Evolutionary conservation across 1,140 invertebrate species (phyloP), one percentile per base, ranked within the genome.

Genomic region (Philotrypesis tridentata): DNA sequence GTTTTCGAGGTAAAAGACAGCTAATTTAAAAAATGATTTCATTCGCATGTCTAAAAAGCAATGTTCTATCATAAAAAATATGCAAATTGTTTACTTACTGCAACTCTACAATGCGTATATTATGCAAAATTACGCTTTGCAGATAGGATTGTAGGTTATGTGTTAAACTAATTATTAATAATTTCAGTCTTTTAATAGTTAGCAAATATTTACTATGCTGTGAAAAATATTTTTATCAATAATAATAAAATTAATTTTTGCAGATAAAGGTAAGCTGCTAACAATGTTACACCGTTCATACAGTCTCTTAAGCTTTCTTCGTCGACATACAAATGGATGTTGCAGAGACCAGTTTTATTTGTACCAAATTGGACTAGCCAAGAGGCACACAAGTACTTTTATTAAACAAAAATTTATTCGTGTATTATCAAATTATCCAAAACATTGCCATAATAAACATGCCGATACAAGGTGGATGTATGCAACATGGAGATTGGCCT

Each of bases 211-310:
- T 23, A 4, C 61, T 72, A 21, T 14, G 40, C 40, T 43, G 4
- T 43, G 12, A 43, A 43, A 17, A 14, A 11, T 9, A 43, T 43
- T 79, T 21, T 43, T n/a, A 37, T 25, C 8, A 23, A 76, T 70
- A 29, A 60, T 63, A 37, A 12, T 37, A 71, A n/a, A 71, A 5
- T 82, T 74, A 25, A 43, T 40, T 7, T 31, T 76, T 83, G 23
- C 82, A 83, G 82, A 71, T 63, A 40, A 43, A 37, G 25, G 8
- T 4, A 76, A 71, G 9, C n/a, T 82, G 31, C 40, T 71, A 75
- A 90, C 63, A 84, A 91, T 91, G 91, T 74, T 91, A 17, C 86
- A 90, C 85, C 86, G 86, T n/a, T 89, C 88, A 29, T 87, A 87
- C 68, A 89, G 87, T 40, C 55, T 91, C 79, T 74, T 89, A 21